phyloP scores from a whole-genome alignment of 2,888 invertebrate species.

The Cybosia mesomella region DNA sequence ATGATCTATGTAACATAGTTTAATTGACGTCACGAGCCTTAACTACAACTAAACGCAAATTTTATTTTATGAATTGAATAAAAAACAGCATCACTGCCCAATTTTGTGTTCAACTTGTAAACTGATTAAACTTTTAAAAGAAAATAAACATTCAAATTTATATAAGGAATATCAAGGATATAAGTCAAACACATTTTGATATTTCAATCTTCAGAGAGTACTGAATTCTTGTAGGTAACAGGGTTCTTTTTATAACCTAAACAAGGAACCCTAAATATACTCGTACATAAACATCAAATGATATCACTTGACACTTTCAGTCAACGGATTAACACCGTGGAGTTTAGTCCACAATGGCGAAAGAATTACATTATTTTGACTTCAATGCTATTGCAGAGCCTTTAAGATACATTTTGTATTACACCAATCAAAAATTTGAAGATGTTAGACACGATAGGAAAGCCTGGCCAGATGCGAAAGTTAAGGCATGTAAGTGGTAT shows the following conservation, averaged over 20 bases:
- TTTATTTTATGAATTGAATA: no score
- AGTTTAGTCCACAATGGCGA: conserved; percentile 51
- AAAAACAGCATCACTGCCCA: no score
- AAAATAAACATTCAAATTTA: no score
- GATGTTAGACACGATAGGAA: conserved; percentile 64
- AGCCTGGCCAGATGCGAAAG: conserved; percentile 64
- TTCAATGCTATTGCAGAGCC: conserved; percentile 69
- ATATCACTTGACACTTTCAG: not conserved
- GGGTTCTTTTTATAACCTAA: not conserved
- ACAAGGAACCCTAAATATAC: not conserved
- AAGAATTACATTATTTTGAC: conserved; percentile 66
- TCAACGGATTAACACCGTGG: not conserved
- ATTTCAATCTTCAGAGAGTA: not conserved
- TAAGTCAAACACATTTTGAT: no score
- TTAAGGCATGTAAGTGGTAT: conserved; percentile 69
- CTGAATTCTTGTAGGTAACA: not conserved
- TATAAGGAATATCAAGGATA: no score
- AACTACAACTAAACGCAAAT: no score
- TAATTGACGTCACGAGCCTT: no score
- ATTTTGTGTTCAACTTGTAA: no score
- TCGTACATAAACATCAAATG: not conserved
- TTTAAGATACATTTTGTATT: conserved; percentile 73
- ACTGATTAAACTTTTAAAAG: no score
- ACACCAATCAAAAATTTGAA: conserved; percentile 73
- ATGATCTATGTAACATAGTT: no score